Conservation (phyloP, 2,888 invertebrate species). For the Epinotia brunnichana region DNA sequence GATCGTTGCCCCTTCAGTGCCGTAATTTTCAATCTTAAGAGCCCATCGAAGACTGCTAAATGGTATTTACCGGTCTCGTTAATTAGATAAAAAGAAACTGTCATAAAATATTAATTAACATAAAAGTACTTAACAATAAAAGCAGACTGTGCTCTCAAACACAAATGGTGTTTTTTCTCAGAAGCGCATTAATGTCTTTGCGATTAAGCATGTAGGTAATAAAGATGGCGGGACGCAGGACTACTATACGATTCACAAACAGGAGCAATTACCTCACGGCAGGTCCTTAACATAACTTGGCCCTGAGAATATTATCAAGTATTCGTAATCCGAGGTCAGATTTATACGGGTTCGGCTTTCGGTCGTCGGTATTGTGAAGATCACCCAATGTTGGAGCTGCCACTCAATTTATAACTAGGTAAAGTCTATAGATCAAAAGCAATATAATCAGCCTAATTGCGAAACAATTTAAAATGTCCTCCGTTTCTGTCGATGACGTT, state of each 20-base stretch:
- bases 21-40: background rate
- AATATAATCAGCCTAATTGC: background rate
- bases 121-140: slow-evolving; percentile 21
- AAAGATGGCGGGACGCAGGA: slow-evolving; percentile 6
- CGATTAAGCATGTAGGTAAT: slow-evolving; percentile 19
- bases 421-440: background rate
- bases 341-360: background rate
- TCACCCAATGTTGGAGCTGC: background rate
- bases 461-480: background rate
- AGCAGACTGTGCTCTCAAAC: background rate
- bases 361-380: background rate
- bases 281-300: background rate
- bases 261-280: background rate
- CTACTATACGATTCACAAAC: slow-evolving; percentile 1
- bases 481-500: no score
- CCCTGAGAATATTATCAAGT: background rate
- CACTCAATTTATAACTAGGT: background rate
- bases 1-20: no score
- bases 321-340: background rate
- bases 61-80: slow-evolving; percentile 6
- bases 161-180: slow-evolving; percentile 19
- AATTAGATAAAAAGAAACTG: slow-evolving; percentile 18
- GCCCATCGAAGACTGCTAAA: background rate
- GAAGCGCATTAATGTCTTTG: slow-evolving; percentile 18
- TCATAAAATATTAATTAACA: slow-evolving; percentile 25